Base-by-base conservation (phyloP, 2,113 vertebrate genomes). In the Tachycineta bicolor region DNA sequence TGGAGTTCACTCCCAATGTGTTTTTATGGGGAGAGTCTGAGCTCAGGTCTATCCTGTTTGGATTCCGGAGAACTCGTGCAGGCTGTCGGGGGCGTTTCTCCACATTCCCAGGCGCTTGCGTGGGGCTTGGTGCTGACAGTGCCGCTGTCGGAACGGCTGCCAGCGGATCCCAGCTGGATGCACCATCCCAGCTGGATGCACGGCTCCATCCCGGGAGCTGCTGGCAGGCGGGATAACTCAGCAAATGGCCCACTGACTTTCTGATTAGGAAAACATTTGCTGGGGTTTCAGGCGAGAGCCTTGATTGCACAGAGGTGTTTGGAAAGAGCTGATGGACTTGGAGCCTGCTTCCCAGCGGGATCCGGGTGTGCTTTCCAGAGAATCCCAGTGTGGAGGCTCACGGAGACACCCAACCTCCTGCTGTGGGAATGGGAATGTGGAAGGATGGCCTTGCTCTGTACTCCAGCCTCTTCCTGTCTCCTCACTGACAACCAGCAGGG, bases 291-390 rank as follows among this genome's bases (percentile, higher is more conserved):
- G 49, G 11, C 5, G 2, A 65, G 71, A 90, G 41, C 68, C 26
- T 64, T 5, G 28, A 11, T 33, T 65, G 33, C 28, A 25, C 53
- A 10, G 70, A 84, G 74, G 52, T 10, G 12, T 71, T 82, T 39
- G 89, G 75, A 65, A 11, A 2, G 55, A 77, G 64, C 52, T 31
- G 76, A 11, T 18, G 79, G 58, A 29, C 60, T 34, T 10, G 0
- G 71, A 74, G 46, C 46, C 24, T 44, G 23, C n/a, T 37, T 49
- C 58, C 62, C 0, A 0, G 18, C 0, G 0, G 23, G 83, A 44
- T 76, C 44, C 2, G 5, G 28, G 64, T 47, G 78, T 10, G 5
- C 53, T 63, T 68, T 43, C 55, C 18, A 10, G 26, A 22, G 1
- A 16, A 39, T 64, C 50, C 64, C 50, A 10, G 34, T 2, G 0